Percentiles rank a stretch among this genome's conserved stretches.
phyloP scores from a whole-genome alignment of 2,113 vertebrate genomes.

The Balaeniceps rex region DNA sequence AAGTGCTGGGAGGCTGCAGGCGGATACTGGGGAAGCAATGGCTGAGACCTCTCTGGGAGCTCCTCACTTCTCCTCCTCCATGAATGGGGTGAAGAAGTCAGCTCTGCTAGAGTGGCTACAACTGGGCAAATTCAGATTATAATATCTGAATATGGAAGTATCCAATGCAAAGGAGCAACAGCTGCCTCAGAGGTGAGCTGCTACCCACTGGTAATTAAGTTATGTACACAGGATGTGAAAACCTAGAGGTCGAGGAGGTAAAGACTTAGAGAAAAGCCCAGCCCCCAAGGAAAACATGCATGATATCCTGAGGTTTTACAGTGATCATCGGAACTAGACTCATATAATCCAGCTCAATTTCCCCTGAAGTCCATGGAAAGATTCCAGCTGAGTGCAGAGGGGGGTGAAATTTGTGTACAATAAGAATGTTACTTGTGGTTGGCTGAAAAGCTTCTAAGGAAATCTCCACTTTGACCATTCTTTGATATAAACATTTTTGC shows the following conservation, averaged over 20 bases:
- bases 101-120: neutral
- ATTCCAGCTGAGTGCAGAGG: neutral
- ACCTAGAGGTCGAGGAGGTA: neutral
- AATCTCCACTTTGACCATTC: neutral
- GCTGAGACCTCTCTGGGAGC: neutral
- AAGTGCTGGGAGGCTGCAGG: neutral
- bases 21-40: accelerated
- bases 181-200: neutral
- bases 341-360: neutral
- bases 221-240: neutral
- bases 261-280: neutral
- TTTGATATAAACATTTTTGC: neutral
- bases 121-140: neutral
- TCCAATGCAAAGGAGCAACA: neutral
- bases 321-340: neutral
- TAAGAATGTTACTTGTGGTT: neutral
- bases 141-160: neutral
- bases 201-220: neutral
- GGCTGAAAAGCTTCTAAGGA: neutral
- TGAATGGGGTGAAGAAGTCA: neutral
- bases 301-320: neutral
- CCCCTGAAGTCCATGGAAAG: neutral
- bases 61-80: neutral
- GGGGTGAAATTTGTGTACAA: neutral
- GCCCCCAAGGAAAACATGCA: neutral